Evolutionary conservation across 2,888 invertebrate genomes (phyloP), one percentile per base, ranked within the genome.

Genomic region (Trilocha varians): DNA sequence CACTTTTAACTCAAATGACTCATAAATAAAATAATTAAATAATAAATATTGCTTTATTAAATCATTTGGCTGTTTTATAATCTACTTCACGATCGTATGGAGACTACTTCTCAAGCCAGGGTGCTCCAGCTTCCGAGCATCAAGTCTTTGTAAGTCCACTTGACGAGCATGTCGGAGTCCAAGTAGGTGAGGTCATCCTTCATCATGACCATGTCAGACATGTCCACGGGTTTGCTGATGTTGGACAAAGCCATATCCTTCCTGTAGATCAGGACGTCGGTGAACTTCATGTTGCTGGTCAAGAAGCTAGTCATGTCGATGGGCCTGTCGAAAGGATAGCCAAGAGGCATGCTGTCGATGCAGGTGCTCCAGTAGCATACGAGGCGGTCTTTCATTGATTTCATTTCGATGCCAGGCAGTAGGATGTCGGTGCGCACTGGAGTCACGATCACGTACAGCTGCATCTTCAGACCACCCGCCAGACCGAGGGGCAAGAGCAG

Each of bases 301-400:
- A 82, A 85, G 87, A 90, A 92, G 49, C 69, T 60, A 38, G 80
- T 76, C 50, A 87, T 78, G 44, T 88, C 82, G 60, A 91, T 87
- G 32, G 78, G 78, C 50, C 92, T 89, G 73, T 94, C 93, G 82
- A 94, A 90, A 52, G 94, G 94, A 87, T 89, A 94, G 45, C 91
- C 92, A 53, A 91, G 83, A 1, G 93, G 88, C 66, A 87, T 87
- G 38, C 82, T 87, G 71, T 93, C 93, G 49, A 89, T 72, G 48
- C 83, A 85, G 5, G 72, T 78, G 57, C 88, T 67, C 67, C 87
- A 89, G 60, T 83, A 83, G 53, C 87, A 88, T 46, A 87, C 73
- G 51, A 80, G 87, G 44, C 87, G 83, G 39, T 83, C 77, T 63
- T 86, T 85, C 69, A 80, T 80, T 45, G 76, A 66, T 50, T 70